Evolutionary conservation across 2,888 invertebrate genomes (phyloP).

Genomic region (Trilocha varians): DNA sequence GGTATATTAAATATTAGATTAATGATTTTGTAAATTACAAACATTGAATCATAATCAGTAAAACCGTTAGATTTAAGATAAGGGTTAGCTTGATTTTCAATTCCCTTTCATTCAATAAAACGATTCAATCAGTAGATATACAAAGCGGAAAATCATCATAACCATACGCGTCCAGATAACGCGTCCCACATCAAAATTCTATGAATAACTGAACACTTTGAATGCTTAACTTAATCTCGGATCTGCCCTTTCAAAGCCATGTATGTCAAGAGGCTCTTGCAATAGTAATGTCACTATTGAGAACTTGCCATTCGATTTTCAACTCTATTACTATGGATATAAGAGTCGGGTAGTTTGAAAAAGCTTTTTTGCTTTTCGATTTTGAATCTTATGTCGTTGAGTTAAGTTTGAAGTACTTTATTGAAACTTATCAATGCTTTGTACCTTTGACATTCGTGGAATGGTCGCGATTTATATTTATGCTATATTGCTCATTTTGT

Average conservation of each 20-base stretch:
- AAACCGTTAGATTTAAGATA: too few relatives aligned
- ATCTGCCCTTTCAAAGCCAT: constrained; percentile 29
- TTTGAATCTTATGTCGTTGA: background rate
- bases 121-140: background rate
- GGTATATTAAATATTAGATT: too few relatives aligned
- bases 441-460: constrained; percentile 1
- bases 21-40: too few relatives aligned
- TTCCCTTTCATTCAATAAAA: background rate
- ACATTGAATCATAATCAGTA: too few relatives aligned
- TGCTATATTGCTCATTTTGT: background rate
- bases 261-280: constrained; percentile 6
- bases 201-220: constrained; percentile 57
- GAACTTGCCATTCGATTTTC: background rate
- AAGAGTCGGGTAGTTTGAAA: background rate
- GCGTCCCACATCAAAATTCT: constrained; percentile 32
- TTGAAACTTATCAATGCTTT: background rate
- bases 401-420: background rate
- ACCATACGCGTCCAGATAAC: constrained; percentile 16
- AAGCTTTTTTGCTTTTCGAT: background rate
- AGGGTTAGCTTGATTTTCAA: too few relatives aligned
- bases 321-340: too few relatives aligned
- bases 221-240: constrained; percentile 43
- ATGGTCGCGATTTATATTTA: constrained; percentile 3
- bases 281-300: background rate
- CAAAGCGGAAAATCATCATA: background rate